Evolutionary conservation across 64 coral and sea anemone genomes (phyloP).

Genomic region (Pachyseris speciosa): DNA sequence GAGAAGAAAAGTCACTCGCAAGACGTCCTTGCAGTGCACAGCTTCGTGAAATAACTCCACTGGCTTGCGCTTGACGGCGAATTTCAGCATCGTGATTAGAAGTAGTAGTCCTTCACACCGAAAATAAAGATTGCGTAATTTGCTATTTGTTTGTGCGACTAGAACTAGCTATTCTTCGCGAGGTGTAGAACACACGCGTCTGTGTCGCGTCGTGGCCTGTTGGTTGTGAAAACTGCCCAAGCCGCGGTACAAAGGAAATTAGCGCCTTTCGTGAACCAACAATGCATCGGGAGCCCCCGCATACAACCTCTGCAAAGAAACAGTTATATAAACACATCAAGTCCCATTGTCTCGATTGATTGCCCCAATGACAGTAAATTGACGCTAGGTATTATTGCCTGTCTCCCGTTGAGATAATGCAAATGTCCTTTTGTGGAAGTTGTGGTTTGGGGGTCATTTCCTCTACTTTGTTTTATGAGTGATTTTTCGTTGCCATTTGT

Average conservation of each 20-base stretch:
- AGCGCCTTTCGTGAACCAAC: conserved; percentile 21
- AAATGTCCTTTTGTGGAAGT: background rate
- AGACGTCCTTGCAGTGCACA: conserved; percentile 58
- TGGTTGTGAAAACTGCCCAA: background rate
- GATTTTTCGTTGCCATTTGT: background rate
- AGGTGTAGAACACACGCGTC: conserved; percentile 19
- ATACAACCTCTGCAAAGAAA: conserved; percentile 1
- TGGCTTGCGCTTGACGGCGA: conserved; percentile 79
- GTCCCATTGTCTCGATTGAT: conserved; percentile 16
- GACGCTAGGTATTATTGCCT: conserved; percentile 15
- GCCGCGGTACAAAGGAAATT: background rate
- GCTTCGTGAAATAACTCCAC: conserved; percentile 87
- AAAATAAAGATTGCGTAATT: background rate
- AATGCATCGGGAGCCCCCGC: conserved; percentile 18
- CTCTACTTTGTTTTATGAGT: background rate
- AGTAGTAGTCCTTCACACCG: background rate
- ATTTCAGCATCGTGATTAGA: conserved; percentile 77
- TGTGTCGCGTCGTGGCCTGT: conserved; percentile 4
- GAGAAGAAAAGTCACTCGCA: conserved; percentile 67
- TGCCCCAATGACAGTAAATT: conserved; percentile 25
- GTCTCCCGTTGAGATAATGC: conserved; percentile 30
- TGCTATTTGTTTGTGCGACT: background rate
- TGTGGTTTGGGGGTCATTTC: background rate
- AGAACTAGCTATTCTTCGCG: background rate
- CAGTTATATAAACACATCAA: conserved; percentile 23